Percentiles rank a stretch among this genome's conserved stretches.
phyloP scores from a whole-genome alignment of 2,888 invertebrate genomes.

The Tubulanus polymorphus region DNA sequence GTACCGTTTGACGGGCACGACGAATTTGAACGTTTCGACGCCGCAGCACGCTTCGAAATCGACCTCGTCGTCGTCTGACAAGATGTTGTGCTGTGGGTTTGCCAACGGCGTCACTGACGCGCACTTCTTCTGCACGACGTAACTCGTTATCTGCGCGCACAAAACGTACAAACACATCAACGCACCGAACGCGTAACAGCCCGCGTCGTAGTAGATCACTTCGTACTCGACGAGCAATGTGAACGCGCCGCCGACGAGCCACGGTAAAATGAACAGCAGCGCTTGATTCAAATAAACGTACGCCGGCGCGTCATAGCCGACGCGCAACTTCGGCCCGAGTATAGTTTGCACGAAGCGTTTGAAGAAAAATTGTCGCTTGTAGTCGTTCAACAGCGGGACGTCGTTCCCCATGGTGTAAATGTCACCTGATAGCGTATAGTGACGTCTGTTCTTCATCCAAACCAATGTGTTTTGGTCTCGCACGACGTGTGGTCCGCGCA shows the following conservation, averaged over 20 bases:
- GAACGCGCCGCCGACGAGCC: constrained; percentile 40
- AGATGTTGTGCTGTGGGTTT: constrained; percentile 10
- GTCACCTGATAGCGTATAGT: no score
- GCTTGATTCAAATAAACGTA: constrained; percentile 46
- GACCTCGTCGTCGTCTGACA: constrained; percentile 44
- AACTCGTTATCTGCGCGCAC: constrained; percentile 32
- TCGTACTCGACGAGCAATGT: constrained; percentile 37
- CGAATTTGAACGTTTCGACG: constrained; percentile 43
- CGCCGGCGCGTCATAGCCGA: constrained; percentile 42
- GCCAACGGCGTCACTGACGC: constrained; percentile 5
- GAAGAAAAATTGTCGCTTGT: constrained; percentile 46
- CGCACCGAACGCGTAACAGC: constrained; percentile 31
- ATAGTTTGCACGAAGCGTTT: constrained; percentile 49
- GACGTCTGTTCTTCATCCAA: no score
- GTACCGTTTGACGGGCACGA: constrained; percentile 41
- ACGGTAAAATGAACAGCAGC: constrained; percentile 39
- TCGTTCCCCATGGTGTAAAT: constrained; percentile 34
- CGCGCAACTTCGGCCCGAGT: constrained; percentile 41
- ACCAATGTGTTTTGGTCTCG: no score
- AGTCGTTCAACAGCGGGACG: constrained; percentile 46
- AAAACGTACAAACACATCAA: constrained; percentile 36
- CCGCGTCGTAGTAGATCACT: constrained; percentile 13
- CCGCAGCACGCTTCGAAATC: constrained; percentile 46
- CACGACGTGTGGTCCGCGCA: no score
- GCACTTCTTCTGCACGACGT: constrained; percentile 27